A percentile compares a stretch with the other conserved stretches of the same genome.
phyloP scores from a whole-genome alignment of 1,140 invertebrate genomes.

The Calycopis cecrops region DNA sequence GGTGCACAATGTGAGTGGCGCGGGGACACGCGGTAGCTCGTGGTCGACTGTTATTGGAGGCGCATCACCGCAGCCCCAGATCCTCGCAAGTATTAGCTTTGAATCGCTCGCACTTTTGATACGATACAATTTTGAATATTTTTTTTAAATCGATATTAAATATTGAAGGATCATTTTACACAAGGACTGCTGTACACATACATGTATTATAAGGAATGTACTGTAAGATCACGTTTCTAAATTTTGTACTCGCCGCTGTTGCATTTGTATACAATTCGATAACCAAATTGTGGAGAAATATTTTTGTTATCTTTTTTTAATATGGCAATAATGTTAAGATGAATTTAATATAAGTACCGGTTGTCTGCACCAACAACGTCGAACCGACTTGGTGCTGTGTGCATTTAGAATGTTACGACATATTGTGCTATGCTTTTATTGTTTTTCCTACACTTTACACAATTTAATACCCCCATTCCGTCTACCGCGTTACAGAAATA shows the following conservation, averaged over 20 bases:
- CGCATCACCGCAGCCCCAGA: no score
- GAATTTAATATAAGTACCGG: not conserved
- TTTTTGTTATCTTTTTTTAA: constrained; percentile 11
- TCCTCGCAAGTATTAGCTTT: no score
- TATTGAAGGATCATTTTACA: constrained; percentile 8
- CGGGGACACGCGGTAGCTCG: not conserved
- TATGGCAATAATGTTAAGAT: constrained; percentile 9
- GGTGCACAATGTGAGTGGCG: not conserved
- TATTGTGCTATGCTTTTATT: not conserved
- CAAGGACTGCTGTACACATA: constrained; percentile 1
- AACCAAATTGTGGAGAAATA: constrained; percentile 4
- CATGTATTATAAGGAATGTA: constrained; percentile 6
- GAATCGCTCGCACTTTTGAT: not conserved
- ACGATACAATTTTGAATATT: constrained; percentile 4
- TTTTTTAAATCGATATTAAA: constrained; percentile 8
- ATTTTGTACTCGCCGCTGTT: constrained; percentile 5
- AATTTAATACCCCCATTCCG: no score
- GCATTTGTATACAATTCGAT: constrained; percentile 9
- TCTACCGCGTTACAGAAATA: constrained; percentile 16
- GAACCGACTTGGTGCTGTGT: not conserved
- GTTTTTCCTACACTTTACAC: not conserved
- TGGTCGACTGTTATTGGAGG: no score
- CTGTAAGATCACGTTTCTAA: constrained; percentile 1
- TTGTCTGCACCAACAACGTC: not conserved
- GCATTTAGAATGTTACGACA: not conserved